A percentile compares a stretch with the other conserved stretches of the same genome.
Evolutionary conservation across 35 echinoderm and acorn worm species (phyloP).

Genomic region (Strongylocentrotus purpuratus): DNA sequence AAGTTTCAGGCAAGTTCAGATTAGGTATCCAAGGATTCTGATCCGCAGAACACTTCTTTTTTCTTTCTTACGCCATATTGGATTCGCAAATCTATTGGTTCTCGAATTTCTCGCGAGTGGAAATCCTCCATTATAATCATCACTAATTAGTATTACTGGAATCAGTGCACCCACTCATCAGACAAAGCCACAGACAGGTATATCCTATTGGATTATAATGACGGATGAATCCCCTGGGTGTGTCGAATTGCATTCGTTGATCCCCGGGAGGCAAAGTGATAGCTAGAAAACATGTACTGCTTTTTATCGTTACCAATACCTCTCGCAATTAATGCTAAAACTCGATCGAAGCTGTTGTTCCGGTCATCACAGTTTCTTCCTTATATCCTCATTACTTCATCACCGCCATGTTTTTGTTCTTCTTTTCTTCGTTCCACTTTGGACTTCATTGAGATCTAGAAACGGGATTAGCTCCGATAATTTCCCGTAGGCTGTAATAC

Average conservation of each 20-base stretch:
- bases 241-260: background rate
- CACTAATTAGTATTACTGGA: background rate
- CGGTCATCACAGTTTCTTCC: background rate
- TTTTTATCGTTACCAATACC: background rate
- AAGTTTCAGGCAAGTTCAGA: background rate
- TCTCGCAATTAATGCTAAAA: background rate
- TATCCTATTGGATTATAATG: background rate
- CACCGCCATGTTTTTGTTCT: background rate
- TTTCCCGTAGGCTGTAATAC: background rate
- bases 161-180: background rate
- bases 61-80: background rate
- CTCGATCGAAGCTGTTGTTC: background rate
- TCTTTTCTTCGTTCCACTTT: background rate
- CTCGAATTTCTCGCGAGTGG: background rate
- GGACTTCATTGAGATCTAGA: background rate
- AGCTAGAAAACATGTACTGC: background rate
- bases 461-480: background rate
- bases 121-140: slow-evolving; percentile 12
- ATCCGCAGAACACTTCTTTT: background rate
- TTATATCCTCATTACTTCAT: background rate
- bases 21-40: background rate
- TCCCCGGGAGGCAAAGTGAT: background rate
- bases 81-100: background rate
- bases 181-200: background rate
- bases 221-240: background rate